Percentiles rank a stretch among this genome's conserved stretches.
These are phyloP conservation scores for Cotesia typhae DNA, from an alignment of 1,140 invertebrate genomes.

Conservation along the genomic window DNA sequence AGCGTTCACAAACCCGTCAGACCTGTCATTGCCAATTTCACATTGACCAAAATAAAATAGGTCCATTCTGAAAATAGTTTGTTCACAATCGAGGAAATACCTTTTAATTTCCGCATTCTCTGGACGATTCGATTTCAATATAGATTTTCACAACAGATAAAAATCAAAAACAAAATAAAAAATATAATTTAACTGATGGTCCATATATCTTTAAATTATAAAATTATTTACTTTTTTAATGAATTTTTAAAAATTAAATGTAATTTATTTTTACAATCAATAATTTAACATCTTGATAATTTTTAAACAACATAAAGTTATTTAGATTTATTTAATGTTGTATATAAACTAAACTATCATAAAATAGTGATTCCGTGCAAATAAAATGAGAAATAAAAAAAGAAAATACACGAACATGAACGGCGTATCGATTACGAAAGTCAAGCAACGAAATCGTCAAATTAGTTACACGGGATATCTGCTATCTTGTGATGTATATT, in stretches of 20 bases:
- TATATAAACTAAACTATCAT: background rate
- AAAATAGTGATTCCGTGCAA: background rate
- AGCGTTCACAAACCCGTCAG: constrained; percentile 9
- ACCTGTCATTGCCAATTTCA: constrained; percentile 41
- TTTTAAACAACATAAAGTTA: too few relatives aligned
- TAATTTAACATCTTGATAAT: too few relatives aligned
- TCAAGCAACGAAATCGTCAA: constrained; percentile 49
- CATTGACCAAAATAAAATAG: constrained; percentile 22
- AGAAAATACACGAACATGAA: background rate
- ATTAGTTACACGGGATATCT: constrained; percentile 46
- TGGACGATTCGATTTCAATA: constrained; percentile 6
- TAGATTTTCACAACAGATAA: constrained; percentile 11
- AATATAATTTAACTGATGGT: background rate
- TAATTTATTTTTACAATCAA: too few relatives aligned
- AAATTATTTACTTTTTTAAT: too few relatives aligned
- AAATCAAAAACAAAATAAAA: background rate
- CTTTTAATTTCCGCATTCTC: constrained; percentile 20
- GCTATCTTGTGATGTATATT: constrained; percentile 34
- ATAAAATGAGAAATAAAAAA: constrained; percentile 1
- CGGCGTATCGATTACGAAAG: constrained; percentile 52
- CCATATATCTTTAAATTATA: too few relatives aligned
- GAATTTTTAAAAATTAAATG: too few relatives aligned
- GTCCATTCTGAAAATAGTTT: constrained; percentile 33
- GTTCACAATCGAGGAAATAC: constrained; percentile 20
- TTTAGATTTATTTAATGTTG: too few relatives aligned